These are phyloP conservation scores for Tetragonisca angustula DNA, from an alignment of 2,888 invertebrate species.

Conservation along the genomic window DNA sequence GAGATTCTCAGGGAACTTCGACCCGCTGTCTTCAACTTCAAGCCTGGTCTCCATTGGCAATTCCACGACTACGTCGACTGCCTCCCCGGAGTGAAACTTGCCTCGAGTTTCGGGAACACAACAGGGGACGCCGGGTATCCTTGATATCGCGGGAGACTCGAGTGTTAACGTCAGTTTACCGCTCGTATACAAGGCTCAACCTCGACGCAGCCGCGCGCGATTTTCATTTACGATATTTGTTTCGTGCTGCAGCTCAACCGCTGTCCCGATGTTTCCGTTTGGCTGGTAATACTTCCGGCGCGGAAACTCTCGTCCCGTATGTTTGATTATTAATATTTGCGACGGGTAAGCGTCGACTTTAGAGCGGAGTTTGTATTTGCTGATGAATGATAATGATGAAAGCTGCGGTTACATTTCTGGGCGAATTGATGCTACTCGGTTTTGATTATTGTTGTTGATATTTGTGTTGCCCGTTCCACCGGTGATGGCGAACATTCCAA, in stretches of 20 bases:
- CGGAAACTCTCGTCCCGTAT: background rate
- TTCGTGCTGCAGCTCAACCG: background rate
- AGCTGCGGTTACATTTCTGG: background rate
- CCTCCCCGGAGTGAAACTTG: slow-evolving; percentile 8
- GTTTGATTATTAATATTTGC: background rate
- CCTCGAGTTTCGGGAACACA: slow-evolving; percentile 22
- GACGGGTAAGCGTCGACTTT: background rate
- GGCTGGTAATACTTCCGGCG: background rate
- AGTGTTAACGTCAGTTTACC: slow-evolving; percentile 1
- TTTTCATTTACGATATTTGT: slow-evolving; percentile 36
- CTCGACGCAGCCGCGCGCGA: background rate
- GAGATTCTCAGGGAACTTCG: slow-evolving; percentile 28
- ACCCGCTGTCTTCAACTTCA: slow-evolving; percentile 39
- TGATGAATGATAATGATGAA: background rate
- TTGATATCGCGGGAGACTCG: background rate
- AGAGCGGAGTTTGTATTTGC: background rate
- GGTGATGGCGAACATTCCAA: too few relatives aligned
- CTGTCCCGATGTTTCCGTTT: background rate
- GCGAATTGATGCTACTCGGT: too few relatives aligned
- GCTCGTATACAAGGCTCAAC: slow-evolving; percentile 17
- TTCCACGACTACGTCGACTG: slow-evolving; percentile 15
- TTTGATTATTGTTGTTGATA: background rate
- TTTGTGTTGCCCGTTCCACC: background rate
- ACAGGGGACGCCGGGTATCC: slow-evolving; percentile 28
- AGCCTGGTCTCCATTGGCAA: slow-evolving; percentile 28